Percentiles rank a stretch among this genome's conserved stretches.
Evolutionary conservation across 1,140 invertebrate genomes (phyloP).

Genomic region (Agrypnia vestita): DNA sequence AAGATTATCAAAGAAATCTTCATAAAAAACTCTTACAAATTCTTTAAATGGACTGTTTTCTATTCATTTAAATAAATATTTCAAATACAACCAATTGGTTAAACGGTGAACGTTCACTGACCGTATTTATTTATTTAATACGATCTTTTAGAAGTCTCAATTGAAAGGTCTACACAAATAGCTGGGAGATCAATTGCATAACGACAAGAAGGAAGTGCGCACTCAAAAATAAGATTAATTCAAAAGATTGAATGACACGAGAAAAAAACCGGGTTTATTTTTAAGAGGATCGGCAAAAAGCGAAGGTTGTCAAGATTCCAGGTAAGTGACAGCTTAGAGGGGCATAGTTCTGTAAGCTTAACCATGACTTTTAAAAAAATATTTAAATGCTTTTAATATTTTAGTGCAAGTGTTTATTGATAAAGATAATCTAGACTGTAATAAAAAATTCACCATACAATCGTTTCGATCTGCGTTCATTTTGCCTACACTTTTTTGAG

Average conservation of each 20-base stretch:
- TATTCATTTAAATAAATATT: no score
- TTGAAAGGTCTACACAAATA: slow-evolving; percentile 17
- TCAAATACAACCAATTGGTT: no score
- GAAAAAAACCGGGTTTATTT: slow-evolving; percentile 8
- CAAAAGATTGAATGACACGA: slow-evolving; percentile 21
- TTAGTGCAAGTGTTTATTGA: no score
- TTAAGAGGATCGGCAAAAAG: slow-evolving; percentile 4
- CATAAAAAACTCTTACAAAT: no score
- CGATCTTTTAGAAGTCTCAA: slow-evolving; percentile 1
- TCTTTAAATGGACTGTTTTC: no score
- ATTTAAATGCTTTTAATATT: no score
- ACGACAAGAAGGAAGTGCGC: slow-evolving; percentile 8
- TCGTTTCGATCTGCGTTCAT: neutral
- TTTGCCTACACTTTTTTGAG: neutral
- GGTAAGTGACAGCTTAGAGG: neutral
- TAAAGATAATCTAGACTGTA: no score
- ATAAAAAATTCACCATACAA: neutral
- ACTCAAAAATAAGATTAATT: slow-evolving; percentile 28
- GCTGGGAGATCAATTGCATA: slow-evolving; percentile 10
- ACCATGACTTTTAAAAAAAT: no score
- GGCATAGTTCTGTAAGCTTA: neutral
- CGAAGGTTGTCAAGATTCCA: neutral
- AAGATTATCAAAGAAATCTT: no score
- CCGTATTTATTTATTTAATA: no score
- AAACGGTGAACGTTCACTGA: no score